Conservation (phyloP, 1,140 invertebrate genomes). For the Apis dorsata region DNA sequence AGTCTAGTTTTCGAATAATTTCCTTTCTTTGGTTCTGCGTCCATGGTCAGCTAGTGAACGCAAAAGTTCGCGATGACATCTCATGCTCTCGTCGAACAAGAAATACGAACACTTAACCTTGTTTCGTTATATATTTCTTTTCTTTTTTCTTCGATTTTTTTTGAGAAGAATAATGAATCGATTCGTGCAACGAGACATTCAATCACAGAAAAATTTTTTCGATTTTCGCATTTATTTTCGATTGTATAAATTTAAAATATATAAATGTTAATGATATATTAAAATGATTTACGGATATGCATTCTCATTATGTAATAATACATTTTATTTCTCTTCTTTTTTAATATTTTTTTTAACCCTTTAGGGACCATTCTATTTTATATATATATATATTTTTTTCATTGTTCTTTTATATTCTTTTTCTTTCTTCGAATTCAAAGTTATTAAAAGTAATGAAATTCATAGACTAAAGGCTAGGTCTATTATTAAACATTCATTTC, state of each 20-base stretch:
- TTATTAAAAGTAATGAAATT: conserved; percentile 30
- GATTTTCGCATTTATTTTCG: background rate
- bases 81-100: conserved; percentile 16
- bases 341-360: conserved; percentile 18
- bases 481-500: conserved; percentile 30
- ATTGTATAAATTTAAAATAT: background rate
- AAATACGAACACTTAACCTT: conserved; percentile 32
- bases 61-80: conserved; percentile 52
- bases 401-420: background rate
- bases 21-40: conserved; percentile 39
- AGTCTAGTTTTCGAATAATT: conserved; percentile 27
- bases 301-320: background rate
- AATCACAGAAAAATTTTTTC: conserved; percentile 18
- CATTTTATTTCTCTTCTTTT: background rate
- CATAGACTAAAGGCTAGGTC: background rate
- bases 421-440: background rate
- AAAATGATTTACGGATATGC: conserved; percentile 4
- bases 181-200: conserved; percentile 22
- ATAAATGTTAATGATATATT: background rate
- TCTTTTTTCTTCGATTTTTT: background rate
- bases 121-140: background rate
- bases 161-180: conserved; percentile 20
- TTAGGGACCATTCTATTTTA: conserved; percentile 5
- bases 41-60: conserved; percentile 43
- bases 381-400: background rate